phyloP scores from a whole-genome alignment of 2,888 invertebrate genomes.

The Agonum fuliginosum region DNA sequence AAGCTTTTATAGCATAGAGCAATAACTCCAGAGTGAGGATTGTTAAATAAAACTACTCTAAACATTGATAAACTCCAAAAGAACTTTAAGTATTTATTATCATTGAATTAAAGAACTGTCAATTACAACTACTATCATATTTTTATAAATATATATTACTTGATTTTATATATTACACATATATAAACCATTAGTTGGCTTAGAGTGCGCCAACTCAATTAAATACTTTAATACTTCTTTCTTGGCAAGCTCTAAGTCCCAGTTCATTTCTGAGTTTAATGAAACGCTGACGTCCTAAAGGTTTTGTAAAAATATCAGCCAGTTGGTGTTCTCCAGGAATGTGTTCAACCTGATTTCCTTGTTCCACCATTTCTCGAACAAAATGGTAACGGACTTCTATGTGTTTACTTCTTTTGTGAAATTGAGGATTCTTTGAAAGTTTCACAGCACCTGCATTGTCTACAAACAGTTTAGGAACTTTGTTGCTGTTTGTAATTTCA shows the following conservation, averaged over 20 bases:
- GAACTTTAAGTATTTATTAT: too few species aligned
- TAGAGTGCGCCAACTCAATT: background rate
- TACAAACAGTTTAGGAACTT: conserved; percentile 61
- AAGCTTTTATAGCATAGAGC: too few species aligned
- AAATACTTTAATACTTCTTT: background rate
- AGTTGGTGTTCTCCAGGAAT: conserved; percentile 5
- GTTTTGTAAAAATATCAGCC: conserved; percentile 24
- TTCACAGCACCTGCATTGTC: conserved; percentile 63
- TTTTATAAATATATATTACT: too few species aligned
- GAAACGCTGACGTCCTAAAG: background rate
- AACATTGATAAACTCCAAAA: too few species aligned
- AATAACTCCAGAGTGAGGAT: too few species aligned
- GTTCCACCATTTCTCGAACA: background rate
- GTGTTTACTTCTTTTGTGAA: conserved; percentile 3
- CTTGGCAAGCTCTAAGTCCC: background rate
- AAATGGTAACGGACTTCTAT: background rate
- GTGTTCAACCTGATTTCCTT: background rate
- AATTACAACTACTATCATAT: too few species aligned
- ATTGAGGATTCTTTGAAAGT: background rate
- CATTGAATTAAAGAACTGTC: too few species aligned
- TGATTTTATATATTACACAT: too few species aligned
- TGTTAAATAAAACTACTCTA: too few species aligned
- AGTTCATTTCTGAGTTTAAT: background rate
- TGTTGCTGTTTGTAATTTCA: conserved; percentile 51
- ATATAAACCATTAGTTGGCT: too few species aligned